Conservation (phyloP, 2,888 invertebrate species). For the Entomobrya proxima region DNA sequence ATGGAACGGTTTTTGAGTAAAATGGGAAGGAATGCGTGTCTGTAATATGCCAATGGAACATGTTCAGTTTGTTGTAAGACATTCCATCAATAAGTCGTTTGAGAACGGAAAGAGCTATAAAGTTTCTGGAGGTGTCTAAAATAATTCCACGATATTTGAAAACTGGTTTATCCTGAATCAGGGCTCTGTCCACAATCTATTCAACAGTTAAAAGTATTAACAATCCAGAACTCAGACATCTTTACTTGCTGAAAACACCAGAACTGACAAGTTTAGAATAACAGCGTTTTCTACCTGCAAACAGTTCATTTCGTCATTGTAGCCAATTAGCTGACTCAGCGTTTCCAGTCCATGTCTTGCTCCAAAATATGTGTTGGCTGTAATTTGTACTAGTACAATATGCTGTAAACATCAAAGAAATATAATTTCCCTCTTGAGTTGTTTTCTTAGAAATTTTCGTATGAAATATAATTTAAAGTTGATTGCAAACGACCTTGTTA, state of each 20-base stretch:
- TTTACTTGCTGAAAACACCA: too few species aligned
- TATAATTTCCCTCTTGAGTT: neutral
- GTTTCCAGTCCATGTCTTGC: constrained; percentile 88
- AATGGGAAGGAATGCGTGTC: constrained; percentile 80
- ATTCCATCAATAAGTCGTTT: constrained; percentile 88
- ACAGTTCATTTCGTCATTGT: constrained; percentile 77
- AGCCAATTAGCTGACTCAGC: constrained; percentile 83
- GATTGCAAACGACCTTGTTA: constrained; percentile 47
- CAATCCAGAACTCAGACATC: too few species aligned
- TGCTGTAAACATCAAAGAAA: constrained; percentile 42
- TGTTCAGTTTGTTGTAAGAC: constrained; percentile 86
- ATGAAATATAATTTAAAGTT: too few species aligned
- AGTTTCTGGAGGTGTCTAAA: constrained; percentile 79
- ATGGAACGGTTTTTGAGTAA: constrained; percentile 78
- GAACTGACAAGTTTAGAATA: neutral
- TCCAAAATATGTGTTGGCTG: constrained; percentile 81
- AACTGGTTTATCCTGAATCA: constrained; percentile 82
- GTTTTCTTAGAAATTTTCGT: too few species aligned
- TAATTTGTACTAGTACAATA: constrained; percentile 73
- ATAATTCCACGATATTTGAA: constrained; percentile 80
- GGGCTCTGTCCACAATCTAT: constrained; percentile 81
- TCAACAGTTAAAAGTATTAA: constrained; percentile 70
- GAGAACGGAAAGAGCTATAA: constrained; percentile 82
- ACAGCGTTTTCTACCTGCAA: constrained; percentile 78
- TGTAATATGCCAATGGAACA: constrained; percentile 79